A percentile compares a stretch with the other conserved stretches of the same genome.
Conservation (phyloP, 2,797 vertebrate genomes). For the Triplophysa bombifrons region DNA sequence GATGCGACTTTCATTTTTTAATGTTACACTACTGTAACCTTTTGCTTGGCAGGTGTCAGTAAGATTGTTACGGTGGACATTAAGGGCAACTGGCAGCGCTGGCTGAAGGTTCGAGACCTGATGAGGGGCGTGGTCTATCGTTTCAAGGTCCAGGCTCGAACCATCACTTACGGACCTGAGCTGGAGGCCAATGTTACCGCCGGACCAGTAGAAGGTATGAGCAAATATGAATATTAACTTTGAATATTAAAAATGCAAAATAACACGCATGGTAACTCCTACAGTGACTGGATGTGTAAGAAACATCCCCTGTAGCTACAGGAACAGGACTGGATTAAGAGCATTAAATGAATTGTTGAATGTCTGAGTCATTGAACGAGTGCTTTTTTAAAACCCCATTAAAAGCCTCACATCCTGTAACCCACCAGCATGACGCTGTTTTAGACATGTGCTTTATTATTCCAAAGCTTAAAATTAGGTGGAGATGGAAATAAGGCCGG, state of each 20-base stretch:
- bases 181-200: conserved; percentile 88
- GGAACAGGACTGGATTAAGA: conserved; percentile 17
- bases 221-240: conserved; percentile 2
- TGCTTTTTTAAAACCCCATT: conserved; percentile 14
- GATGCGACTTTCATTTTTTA: neutral
- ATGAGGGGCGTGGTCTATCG: conserved; percentile 85
- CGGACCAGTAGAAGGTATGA: conserved; percentile 85
- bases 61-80: conserved; percentile 95
- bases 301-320: conserved; percentile 29
- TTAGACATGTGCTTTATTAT: conserved; percentile 15
- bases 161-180: conserved; percentile 86
- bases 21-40: neutral
- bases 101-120: conserved; percentile 93
- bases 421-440: conserved; percentile 6
- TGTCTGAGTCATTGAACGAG: conserved; percentile 4
- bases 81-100: conserved; percentile 90
- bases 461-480: conserved; percentile 23
- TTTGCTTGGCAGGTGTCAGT: conserved; percentile 81
- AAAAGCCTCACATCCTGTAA: neutral
- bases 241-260: conserved; percentile 1
- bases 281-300: conserved; percentile 6
- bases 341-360: conserved; percentile 37
- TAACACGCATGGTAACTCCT: conserved; percentile 15
- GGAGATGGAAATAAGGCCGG: conserved; percentile 8
- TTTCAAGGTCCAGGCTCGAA: conserved; percentile 89